phyloP scores from a whole-genome alignment of 2,888 invertebrate species.

The Melieria omissa region DNA sequence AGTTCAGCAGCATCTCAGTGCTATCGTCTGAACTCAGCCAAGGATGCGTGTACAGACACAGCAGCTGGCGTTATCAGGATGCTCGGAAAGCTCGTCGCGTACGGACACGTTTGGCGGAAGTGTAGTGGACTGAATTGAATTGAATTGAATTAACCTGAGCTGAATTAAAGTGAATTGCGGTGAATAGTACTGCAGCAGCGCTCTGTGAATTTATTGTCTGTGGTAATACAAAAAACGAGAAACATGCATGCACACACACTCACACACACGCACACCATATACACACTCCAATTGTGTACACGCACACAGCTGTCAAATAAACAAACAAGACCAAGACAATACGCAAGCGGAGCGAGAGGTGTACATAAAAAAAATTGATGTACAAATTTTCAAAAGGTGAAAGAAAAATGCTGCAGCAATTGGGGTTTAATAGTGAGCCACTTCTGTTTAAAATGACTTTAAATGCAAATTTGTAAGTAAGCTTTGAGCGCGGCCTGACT shows the following conservation, averaged over 20 bases:
- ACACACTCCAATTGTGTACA: conserved; percentile 15
- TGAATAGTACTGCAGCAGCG: neutral
- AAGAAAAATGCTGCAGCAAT: no score
- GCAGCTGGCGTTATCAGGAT: conserved; percentile 36
- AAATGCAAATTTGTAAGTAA: no score
- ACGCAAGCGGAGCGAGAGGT: neutral
- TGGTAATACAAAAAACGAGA: no score
- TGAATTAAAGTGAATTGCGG: neutral
- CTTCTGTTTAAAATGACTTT: no score
- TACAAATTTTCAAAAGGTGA: no score
- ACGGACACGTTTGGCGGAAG: conserved; percentile 43
- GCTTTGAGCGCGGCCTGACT: no score
- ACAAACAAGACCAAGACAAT: neutral
- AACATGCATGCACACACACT: neutral
- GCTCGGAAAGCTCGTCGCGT: conserved; percentile 45
- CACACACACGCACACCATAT: neutral
- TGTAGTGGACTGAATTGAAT: neutral
- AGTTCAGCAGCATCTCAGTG: conserved; percentile 20
- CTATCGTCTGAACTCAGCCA: neutral
- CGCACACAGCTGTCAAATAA: conserved; percentile 12
- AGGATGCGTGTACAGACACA: conserved; percentile 16
- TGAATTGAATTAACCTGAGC: neutral
- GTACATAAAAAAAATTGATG: neutral
- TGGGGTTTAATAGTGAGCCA: no score
- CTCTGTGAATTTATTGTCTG: no score